Evolutionary conservation across 2,113 vertebrate species (phyloP).

Genomic region (Aleadryas rufinucha): DNA sequence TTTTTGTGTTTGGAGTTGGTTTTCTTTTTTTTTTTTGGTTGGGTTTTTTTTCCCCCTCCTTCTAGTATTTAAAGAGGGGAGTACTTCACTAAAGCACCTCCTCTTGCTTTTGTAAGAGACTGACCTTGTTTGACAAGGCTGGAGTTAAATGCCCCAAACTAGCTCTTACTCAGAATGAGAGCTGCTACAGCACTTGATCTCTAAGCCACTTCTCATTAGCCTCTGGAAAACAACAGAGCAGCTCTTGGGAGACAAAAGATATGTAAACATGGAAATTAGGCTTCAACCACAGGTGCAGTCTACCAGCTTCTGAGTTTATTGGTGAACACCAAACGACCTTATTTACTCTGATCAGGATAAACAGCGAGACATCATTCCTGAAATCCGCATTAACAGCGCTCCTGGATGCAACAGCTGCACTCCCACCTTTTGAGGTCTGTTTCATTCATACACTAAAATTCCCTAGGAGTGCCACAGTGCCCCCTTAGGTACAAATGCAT

Average conservation of each 20-base stretch:
- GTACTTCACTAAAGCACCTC: constrained; percentile 18
- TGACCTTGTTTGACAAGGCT: constrained; percentile 23
- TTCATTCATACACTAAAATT: not conserved
- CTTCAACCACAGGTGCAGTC: not conserved
- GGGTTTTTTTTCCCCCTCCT: fast-evolving
- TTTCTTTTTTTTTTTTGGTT: not conserved
- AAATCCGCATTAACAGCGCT: not conserved
- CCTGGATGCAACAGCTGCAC: not conserved
- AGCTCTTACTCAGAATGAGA: not conserved
- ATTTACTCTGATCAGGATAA: constrained; percentile 45
- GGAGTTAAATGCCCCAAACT: constrained; percentile 1
- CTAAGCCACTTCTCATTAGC: constrained; percentile 36
- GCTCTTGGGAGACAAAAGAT: not conserved
- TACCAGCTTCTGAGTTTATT: not conserved
- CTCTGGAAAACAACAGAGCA: not conserved
- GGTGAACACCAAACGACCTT: constrained; percentile 7
- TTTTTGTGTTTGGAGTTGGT: not conserved
- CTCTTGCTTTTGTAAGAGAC: not conserved
- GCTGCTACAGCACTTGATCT: constrained; percentile 21
- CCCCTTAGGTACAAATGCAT: constrained; percentile 17
- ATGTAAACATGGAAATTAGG: not conserved
- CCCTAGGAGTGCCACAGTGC: not conserved
- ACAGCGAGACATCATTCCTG: not conserved
- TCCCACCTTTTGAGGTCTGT: not conserved
- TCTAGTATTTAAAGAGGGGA: not conserved